Conservation (phyloP, 2,113 vertebrate genomes). For the Zootoca vivipara region DNA sequence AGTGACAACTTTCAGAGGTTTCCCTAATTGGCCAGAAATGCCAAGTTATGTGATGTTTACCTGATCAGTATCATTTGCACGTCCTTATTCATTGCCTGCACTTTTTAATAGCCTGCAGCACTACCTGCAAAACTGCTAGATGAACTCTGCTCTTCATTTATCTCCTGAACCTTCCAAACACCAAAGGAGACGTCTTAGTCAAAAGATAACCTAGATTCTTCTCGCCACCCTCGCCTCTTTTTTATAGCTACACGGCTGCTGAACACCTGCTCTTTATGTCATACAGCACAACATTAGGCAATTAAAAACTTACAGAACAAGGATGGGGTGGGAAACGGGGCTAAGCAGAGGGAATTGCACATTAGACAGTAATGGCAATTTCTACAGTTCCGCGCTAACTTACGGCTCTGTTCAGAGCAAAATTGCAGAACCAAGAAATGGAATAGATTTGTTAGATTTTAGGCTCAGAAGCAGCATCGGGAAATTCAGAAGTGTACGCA, state of each 20-base stretch:
- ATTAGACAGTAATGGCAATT: constrained; percentile 50
- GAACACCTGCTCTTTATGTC: constrained; percentile 66
- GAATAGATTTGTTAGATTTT: constrained; percentile 53
- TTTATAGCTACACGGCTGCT: constrained; percentile 42
- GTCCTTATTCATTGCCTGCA: constrained; percentile 32
- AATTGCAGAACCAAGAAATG: constrained; percentile 53
- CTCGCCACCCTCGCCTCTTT: neutral
- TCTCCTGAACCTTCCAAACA: constrained; percentile 28
- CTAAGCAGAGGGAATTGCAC: constrained; percentile 29
- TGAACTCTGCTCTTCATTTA: constrained; percentile 10
- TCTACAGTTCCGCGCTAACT: constrained; percentile 46
- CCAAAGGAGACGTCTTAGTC: constrained; percentile 35
- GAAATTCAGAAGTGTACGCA: constrained; percentile 19
- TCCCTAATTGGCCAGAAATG: constrained; percentile 37
- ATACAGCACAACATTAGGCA: constrained; percentile 50
- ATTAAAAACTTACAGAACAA: constrained; percentile 62
- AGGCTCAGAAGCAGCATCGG: constrained; percentile 43
- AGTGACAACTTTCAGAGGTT: constrained; percentile 35
- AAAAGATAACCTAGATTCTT: constrained; percentile 42
- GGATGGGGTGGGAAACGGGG: constrained; percentile 35
- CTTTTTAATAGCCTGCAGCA: constrained; percentile 13
- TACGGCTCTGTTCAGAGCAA: constrained; percentile 33
- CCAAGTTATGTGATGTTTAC: constrained; percentile 31
- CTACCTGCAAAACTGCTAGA: constrained; percentile 19
- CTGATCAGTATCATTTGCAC: constrained; percentile 23